These are phyloP conservation scores for Neolamprologus devosi DNA, from an alignment of 2,113 vertebrate species.

Conservation along the genomic window DNA sequence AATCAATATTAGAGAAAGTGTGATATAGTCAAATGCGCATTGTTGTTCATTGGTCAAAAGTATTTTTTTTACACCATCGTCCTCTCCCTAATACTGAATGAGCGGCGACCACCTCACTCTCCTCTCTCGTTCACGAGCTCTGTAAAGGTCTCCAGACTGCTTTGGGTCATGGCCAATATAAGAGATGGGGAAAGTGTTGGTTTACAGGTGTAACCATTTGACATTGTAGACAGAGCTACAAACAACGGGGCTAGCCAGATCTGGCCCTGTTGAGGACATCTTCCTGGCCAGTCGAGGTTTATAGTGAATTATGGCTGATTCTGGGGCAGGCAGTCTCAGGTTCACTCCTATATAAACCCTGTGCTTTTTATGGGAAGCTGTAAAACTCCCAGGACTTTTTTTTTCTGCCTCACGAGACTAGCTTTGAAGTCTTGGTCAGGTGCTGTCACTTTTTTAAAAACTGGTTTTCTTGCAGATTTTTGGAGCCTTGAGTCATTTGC, in stretches of 20 bases:
- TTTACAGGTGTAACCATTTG: slow-evolving; percentile 59
- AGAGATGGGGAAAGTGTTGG: slow-evolving; percentile 36
- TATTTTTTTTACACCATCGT: not conserved
- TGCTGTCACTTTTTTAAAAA: slow-evolving; percentile 54
- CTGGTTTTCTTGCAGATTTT: slow-evolving; percentile 54
- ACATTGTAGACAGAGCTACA: slow-evolving; percentile 38
- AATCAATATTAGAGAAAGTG: slow-evolving; percentile 6
- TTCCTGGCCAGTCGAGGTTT: slow-evolving; percentile 50
- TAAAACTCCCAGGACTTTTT: slow-evolving; percentile 67
- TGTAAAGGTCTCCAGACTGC: slow-evolving; percentile 17
- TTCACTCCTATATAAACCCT: slow-evolving; percentile 70
- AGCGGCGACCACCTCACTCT: not conserved
- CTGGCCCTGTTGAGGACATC: slow-evolving; percentile 35
- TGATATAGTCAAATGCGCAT: slow-evolving; percentile 2
- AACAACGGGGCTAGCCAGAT: not conserved
- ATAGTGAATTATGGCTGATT: slow-evolving; percentile 62
- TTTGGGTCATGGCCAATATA: slow-evolving; percentile 32
- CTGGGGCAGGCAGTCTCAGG: slow-evolving; percentile 57
- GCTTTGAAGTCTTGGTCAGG: slow-evolving; percentile 74
- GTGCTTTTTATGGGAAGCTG: slow-evolving; percentile 68
- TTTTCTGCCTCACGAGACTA: slow-evolving; percentile 42
- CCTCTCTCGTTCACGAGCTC: slow-evolving; percentile 3
- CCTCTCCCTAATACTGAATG: not conserved
- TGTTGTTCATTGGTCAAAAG: not conserved
- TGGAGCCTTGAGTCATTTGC: slow-evolving; percentile 53